Conservation (phyloP, 2,113 vertebrate genomes). For the Zonotrichia leucophrys region DNA sequence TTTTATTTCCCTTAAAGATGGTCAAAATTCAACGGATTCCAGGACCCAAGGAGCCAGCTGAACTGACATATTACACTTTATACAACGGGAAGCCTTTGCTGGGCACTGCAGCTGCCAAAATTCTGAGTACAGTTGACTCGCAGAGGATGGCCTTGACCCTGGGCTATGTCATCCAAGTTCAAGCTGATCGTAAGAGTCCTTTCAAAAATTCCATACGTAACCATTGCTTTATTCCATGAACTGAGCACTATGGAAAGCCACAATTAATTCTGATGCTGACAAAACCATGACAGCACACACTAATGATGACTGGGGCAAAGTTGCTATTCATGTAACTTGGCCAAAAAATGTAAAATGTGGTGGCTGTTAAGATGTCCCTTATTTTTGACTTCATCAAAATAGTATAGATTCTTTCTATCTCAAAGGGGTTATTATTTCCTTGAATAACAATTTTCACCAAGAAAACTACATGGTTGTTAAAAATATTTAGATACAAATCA, state of each 20-base stretch:
- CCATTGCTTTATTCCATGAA: neutral
- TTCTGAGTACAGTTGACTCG: slow-evolving; percentile 94
- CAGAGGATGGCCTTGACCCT: slow-evolving; percentile 95
- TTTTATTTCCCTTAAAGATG: slow-evolving; percentile 78
- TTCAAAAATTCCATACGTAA: neutral
- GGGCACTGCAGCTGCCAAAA: slow-evolving; percentile 91
- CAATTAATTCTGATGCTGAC: neutral
- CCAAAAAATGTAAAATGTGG: neutral
- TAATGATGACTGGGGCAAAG: neutral
- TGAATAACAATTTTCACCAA: neutral
- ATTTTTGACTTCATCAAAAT: neutral
- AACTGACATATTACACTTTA: slow-evolving; percentile 93
- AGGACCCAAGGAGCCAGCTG: slow-evolving; percentile 89
- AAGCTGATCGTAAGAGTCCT: slow-evolving; percentile 91
- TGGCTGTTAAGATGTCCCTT: neutral
- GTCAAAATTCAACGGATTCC: slow-evolving; percentile 90
- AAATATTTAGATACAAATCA: neutral
- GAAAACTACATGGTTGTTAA: neutral
- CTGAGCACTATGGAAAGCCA: neutral
- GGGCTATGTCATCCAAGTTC: slow-evolving; percentile 93
- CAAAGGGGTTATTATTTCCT: neutral
- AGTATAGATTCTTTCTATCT: neutral
- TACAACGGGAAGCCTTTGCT: slow-evolving; percentile 85
- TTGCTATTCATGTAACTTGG: neutral
- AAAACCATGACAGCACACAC: too few relatives aligned